Conservation (phyloP, 2,888 invertebrate species). For the Lottia scabra region DNA sequence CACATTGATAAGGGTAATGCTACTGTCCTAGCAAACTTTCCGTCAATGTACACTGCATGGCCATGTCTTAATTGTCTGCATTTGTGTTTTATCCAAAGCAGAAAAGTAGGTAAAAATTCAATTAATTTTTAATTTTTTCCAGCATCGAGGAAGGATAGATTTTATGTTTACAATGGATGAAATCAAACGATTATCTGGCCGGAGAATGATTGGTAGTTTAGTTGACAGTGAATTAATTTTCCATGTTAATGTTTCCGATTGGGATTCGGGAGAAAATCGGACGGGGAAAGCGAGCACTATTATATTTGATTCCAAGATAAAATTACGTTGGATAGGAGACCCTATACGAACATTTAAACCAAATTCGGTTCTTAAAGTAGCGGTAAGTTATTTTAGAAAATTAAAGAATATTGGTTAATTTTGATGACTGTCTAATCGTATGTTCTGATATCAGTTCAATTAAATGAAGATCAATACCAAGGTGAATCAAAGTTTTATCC, state of each 20-base stretch:
- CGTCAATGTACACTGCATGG: too few species aligned
- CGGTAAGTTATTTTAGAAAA: constrained; percentile 78
- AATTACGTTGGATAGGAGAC: constrained; percentile 87
- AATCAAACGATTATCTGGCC: constrained; percentile 68
- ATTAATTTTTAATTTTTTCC: constrained; percentile 19
- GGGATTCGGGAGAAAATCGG: constrained; percentile 65
- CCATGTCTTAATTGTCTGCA: too few species aligned
- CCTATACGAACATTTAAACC: constrained; percentile 95
- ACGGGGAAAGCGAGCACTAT: constrained; percentile 86
- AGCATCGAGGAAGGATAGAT: constrained; percentile 90
- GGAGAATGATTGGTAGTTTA: constrained; percentile 32
- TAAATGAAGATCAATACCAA: too few species aligned
- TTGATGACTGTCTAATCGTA: background rate
- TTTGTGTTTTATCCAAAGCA: too few species aligned
- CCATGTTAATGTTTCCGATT: constrained; percentile 65
- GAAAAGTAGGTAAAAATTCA: too few species aligned
- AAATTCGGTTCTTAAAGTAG: constrained; percentile 88
- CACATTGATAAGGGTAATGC: too few species aligned
- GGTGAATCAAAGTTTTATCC: too few species aligned
- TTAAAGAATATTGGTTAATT: background rate
- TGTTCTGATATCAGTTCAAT: too few species aligned
- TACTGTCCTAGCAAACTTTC: too few species aligned
- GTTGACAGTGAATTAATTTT: constrained; percentile 62
- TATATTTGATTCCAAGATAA: constrained; percentile 87
- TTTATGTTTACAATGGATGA: constrained; percentile 90